phyloP scores from a whole-genome alignment of 2,113 vertebrate genomes.

The Sporophila hypoxantha region DNA sequence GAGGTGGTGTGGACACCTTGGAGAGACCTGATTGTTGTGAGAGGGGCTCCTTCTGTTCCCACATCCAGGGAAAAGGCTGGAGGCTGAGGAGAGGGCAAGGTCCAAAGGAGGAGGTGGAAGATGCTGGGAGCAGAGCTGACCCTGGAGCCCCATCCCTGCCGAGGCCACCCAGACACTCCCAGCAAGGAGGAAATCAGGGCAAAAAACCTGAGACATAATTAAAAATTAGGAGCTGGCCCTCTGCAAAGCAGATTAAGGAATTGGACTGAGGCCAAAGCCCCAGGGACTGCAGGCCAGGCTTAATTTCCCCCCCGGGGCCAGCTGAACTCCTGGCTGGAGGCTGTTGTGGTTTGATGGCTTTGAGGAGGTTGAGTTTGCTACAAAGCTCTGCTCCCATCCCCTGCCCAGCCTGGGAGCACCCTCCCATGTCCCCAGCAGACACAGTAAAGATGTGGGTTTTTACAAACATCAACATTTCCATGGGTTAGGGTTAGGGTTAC shows the following conservation, averaged over 20 bases:
- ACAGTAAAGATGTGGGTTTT: not conserved
- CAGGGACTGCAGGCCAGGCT: not conserved
- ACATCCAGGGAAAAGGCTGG: not conserved
- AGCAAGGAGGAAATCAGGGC: not conserved
- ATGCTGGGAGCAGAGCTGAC: not conserved
- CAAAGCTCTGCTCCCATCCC: not conserved
- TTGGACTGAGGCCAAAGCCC: not conserved
- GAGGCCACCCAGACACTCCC: not conserved
- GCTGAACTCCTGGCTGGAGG: not conserved
- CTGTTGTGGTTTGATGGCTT: not conserved
- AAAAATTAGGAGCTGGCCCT: constrained; percentile 18
- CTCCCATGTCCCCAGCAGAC: not conserved
- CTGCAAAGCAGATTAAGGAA: constrained; percentile 55
- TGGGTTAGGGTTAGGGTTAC: not conserved
- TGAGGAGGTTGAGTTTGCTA: not conserved
- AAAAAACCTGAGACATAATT: not conserved
- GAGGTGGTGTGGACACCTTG: not conserved
- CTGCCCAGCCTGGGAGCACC: not conserved
- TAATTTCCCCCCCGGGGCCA: not conserved
- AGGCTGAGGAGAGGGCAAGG: not conserved
- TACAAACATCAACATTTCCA: not conserved
- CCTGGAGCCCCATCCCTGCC: not conserved
- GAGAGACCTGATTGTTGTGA: not conserved
- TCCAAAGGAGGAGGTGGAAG: not conserved
- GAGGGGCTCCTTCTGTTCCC: not conserved